Evolutionary conservation across 2,113 vertebrate species (phyloP).

Genomic region (Haplochromis burtoni): DNA sequence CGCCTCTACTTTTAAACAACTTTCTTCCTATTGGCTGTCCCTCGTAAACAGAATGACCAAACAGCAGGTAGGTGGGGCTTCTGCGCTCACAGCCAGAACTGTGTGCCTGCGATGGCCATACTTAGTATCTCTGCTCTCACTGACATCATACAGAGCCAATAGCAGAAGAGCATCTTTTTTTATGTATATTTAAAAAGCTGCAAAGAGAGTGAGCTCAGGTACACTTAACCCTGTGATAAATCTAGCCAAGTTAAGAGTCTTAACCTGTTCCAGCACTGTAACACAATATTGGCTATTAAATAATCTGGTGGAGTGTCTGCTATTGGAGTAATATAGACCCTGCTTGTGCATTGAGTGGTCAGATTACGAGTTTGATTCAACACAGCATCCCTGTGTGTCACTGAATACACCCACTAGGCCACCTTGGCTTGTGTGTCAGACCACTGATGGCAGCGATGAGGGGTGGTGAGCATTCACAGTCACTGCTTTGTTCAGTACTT

Average conservation of each 20-base stretch:
- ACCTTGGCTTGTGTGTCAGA: background rate
- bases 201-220: background rate
- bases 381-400: background rate
- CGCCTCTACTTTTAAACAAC: accelerated
- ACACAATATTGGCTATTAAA: background rate
- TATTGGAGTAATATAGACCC: background rate
- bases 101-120: background rate
- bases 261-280: background rate
- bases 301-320: background rate
- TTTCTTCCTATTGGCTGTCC: background rate
- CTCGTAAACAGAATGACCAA: background rate
- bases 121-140: background rate
- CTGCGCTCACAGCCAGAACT: background rate
- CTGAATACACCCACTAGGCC: background rate
- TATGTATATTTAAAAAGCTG: background rate
- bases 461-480: background rate
- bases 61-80: background rate
- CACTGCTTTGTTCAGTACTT: slow-evolving; percentile 25
- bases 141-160: background rate
- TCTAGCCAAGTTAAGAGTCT: background rate
- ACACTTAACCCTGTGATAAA: background rate
- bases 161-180: background rate
- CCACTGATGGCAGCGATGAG: background rate
- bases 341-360: background rate
- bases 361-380: background rate